Evolutionary conservation across 1,140 invertebrate species (phyloP), one percentile per base, ranked within the genome.

Genomic region (Tetragonula clypearis): DNA sequence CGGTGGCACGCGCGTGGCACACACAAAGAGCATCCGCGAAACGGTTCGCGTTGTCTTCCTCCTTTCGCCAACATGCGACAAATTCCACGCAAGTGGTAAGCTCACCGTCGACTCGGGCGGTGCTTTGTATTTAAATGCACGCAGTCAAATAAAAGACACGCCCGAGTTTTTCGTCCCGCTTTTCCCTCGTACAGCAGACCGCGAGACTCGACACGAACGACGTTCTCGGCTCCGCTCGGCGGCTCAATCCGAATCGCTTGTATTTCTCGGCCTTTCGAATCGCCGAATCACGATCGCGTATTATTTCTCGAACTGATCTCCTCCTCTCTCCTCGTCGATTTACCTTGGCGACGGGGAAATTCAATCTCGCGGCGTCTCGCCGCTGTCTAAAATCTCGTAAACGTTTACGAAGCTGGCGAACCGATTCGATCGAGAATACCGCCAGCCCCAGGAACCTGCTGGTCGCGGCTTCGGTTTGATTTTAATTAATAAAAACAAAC

Each of bases 71-170:
- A 86, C 87, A 65, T 88, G 84, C 87, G 88, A 88, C 87, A 84
- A 89, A 86, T 88, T 89, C 84, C 80, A 81, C 76, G 73, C 66
- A 80, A 88, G 88, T 77, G 78, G 78, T 26, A 41, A 83, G 79
- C 79, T 71, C 80, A 49, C 68, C 23, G 79, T 71, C 83, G 87
- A 79, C 87, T 73, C 56, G 60, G 30, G 26, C 55, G 60, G 11
- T 79, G 84, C 89, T 90, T 90, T 90, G 86, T 90, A 90, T 90
- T 90, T 87, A 90, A 90, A 90, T 88, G 86, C 84, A 88, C 68
- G 79, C 86, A 68, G 79, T 87, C n/a, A n/a, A 87, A 90, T 90
- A 89, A 90, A 90, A 90, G 89, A 77, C 88, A 75, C 88, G 71
- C 68, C 55, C 55, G 65, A 76, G 72, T 26, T 26, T 55, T 60